Evolutionary conservation across 2,888 invertebrate genomes (phyloP).

Genomic region (Siphlonurus alternatus): DNA sequence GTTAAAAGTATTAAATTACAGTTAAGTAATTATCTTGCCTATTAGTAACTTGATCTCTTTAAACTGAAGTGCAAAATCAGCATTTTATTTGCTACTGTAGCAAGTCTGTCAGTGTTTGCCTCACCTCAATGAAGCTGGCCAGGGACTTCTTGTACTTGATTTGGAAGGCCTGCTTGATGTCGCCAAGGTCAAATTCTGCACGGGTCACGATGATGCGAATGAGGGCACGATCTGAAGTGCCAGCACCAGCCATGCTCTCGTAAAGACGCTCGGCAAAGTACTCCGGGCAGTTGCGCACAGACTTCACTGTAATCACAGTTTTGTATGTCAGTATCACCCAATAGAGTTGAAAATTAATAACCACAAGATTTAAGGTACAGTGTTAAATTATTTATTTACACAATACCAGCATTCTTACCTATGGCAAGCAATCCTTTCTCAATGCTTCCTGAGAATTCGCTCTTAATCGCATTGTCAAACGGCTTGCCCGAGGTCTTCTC

Average conservation of each 20-base stretch:
- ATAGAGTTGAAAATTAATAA: background rate
- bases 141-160: constrained; percentile 56
- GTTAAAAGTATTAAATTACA: no score
- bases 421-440: constrained; percentile 28
- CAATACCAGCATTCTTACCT: constrained; percentile 22
- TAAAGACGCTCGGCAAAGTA: constrained; percentile 79
- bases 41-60: background rate
- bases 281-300: constrained; percentile 57
- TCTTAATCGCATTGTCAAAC: constrained; percentile 25
- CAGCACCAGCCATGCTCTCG: constrained; percentile 77
- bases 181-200: constrained; percentile 68
- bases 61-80: background rate
- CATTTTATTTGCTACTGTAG: no score
- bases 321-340: background rate
- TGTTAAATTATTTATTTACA: background rate
- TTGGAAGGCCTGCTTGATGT: constrained; percentile 65
- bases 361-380: background rate
- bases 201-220: constrained; percentile 73
- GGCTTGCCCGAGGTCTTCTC: constrained; percentile 25
- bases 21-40: background rate
- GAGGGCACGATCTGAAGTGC: constrained; percentile 72
- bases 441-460: constrained; percentile 28
- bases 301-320: constrained; percentile 51
- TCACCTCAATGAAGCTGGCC: constrained; percentile 47
- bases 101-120: no score